Evolutionary conservation across 2,797 vertebrate genomes (phyloP).

Genomic region (Paratrypauchen microcephalus): DNA sequence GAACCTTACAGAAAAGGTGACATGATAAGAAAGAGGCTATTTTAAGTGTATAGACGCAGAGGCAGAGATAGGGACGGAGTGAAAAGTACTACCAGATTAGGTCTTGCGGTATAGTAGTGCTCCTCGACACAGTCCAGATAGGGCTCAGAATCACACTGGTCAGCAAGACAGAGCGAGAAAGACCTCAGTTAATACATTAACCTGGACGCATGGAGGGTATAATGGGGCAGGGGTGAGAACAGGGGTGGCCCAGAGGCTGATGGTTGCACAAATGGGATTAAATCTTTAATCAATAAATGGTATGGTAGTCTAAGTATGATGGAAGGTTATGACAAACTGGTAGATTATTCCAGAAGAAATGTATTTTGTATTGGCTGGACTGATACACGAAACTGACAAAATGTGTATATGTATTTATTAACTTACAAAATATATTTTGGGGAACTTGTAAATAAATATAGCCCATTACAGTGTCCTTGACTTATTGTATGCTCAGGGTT

Average conservation of each 20-base stretch:
- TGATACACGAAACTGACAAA: background rate
- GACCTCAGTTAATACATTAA: conserved; percentile 87
- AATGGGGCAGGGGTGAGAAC: conserved; percentile 21
- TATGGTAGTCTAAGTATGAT: conserved; percentile 22
- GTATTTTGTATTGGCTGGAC: background rate
- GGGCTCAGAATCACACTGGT: conserved; percentile 93
- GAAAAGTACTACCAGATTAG: conserved; percentile 91
- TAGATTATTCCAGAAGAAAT: conserved; percentile 33
- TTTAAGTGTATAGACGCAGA: conserved; percentile 38
- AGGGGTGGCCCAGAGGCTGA: conserved; percentile 9
- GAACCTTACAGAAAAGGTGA: conserved; percentile 59
- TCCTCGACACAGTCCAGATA: conserved; percentile 98
- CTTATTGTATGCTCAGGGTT: background rate
- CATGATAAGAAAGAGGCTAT: conserved; percentile 18
- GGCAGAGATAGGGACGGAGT: conserved; percentile 57
- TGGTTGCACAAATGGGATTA: conserved; percentile 32
- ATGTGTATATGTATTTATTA: background rate
- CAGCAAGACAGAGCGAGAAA: conserved; percentile 82
- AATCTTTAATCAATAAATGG: conserved; percentile 32
- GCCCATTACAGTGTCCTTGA: background rate
- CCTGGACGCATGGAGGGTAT: conserved; percentile 64
- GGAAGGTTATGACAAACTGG: conserved; percentile 18
- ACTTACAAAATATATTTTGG: background rate
- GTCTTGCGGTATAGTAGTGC: conserved; percentile 98
- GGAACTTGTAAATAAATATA: background rate